These are phyloP conservation scores for Eptesicus fuscus DNA, from an alignment of 2,113 vertebrate genomes.

Conservation along the genomic window DNA sequence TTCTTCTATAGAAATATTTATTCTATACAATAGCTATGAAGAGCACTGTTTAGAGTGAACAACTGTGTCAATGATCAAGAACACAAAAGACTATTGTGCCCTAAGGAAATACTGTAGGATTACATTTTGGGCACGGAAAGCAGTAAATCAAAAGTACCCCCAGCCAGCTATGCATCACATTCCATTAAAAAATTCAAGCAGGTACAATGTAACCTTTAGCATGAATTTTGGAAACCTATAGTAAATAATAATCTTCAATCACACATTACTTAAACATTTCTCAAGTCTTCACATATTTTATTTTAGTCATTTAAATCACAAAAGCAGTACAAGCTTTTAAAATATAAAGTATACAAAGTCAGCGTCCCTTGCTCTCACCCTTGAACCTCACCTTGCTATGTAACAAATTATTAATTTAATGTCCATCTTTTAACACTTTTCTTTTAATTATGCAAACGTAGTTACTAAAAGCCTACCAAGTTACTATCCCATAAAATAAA, in stretches of 20 bases:
- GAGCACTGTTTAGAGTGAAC: neutral
- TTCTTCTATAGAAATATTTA: neutral
- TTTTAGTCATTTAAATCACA: constrained; percentile 16
- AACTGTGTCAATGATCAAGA: neutral
- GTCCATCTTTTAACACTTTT: neutral
- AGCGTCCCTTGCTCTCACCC: neutral
- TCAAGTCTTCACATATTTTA: neutral
- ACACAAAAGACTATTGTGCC: neutral
- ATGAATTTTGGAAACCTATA: neutral
- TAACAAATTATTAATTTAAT: constrained; percentile 7
- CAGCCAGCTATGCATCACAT: neutral
- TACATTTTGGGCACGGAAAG: neutral
- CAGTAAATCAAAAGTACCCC: neutral
- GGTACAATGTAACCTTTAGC: neutral
- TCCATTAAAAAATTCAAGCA: neutral
- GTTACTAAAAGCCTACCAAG: constrained; percentile 28
- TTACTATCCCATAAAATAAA: neutral
- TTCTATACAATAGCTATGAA: neutral
- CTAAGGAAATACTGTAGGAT: neutral
- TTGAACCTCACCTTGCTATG: neutral
- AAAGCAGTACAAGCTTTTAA: neutral
- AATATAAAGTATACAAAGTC: neutral
- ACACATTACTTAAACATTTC: neutral
- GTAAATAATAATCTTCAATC: neutral
- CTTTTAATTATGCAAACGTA: constrained; percentile 26